A percentile compares a stretch with the other conserved stretches of the same genome.
phyloP scores from a whole-genome alignment of 2,797 vertebrate species.

The Arnoldichthys spilopterus region DNA sequence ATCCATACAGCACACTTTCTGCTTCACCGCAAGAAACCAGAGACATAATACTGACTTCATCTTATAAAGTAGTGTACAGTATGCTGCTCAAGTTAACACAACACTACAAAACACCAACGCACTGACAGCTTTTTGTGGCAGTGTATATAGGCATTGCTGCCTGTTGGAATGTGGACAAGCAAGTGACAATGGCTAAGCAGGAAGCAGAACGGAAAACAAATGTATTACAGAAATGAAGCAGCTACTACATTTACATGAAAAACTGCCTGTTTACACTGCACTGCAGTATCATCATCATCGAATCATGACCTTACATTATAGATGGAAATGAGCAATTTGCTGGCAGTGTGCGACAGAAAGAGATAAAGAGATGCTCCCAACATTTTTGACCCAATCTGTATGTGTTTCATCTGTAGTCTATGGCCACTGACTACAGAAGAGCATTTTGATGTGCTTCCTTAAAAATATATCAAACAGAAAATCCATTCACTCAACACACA shows the following conservation, averaged over 20 bases:
- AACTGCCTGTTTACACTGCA: background rate
- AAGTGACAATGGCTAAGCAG: background rate
- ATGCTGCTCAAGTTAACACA: background rate
- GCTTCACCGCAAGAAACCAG: background rate
- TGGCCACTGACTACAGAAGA: background rate
- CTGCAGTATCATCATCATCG: background rate
- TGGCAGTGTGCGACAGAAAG: background rate
- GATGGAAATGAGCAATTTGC: background rate
- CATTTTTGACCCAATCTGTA: too few relatives aligned
- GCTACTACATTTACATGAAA: background rate
- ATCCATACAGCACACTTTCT: background rate
- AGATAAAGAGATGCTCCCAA: too few relatives aligned
- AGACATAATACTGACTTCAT: background rate
- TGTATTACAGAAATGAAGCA: background rate
- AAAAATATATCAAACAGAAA: background rate
- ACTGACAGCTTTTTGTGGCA: slow-evolving; percentile 4
- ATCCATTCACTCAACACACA: background rate
- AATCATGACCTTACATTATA: background rate
- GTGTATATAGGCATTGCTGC: background rate
- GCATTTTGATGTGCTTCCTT: too few relatives aligned
- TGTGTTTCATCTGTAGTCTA: background rate
- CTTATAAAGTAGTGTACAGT: background rate
- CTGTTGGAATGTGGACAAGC: background rate
- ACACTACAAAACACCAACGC: background rate
- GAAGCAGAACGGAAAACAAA: slow-evolving; percentile 1